Evolutionary conservation across 2,888 invertebrate species (phyloP).

Genomic region (Micoletzkya japonica): DNA sequence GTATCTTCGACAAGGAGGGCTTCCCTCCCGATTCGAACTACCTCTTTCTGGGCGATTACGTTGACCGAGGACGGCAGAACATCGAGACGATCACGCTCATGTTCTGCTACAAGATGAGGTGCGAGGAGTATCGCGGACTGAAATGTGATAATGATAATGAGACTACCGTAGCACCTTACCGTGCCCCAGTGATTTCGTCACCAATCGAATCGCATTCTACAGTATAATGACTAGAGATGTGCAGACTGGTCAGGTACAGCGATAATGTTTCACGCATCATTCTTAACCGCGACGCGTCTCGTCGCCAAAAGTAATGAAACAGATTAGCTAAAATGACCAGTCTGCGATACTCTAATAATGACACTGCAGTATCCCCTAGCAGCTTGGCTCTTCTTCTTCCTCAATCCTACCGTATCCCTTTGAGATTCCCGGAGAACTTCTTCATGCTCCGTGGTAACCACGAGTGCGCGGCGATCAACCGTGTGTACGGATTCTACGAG

Average conservation of each 20-base stretch:
- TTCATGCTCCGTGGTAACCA: conserved; percentile 60
- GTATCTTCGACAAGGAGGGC: conserved; percentile 57
- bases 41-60: conserved; percentile 57
- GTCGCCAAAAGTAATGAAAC: too few relatives aligned
- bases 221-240: too few relatives aligned
- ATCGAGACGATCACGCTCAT: conserved; percentile 57
- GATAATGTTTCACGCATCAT: too few relatives aligned
- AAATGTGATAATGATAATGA: neutral
- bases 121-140: neutral
- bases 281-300: too few relatives aligned
- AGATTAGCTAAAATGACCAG: too few relatives aligned
- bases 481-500: conserved; percentile 58
- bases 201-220: neutral
- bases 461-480: conserved; percentile 56
- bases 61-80: conserved; percentile 58
- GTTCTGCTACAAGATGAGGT: conserved; percentile 53
- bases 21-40: conserved; percentile 55
- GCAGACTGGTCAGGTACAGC: too few relatives aligned
- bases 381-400: too few relatives aligned
- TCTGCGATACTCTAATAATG: too few relatives aligned
- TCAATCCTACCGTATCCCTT: conserved; percentile 21
- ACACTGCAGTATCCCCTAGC: too few relatives aligned
- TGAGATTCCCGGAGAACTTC: conserved; percentile 55
- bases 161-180: neutral
- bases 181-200: neutral